Base-by-base conservation (phyloP, 2,888 invertebrate genomes). In the Parascotia fuliginaria region DNA sequence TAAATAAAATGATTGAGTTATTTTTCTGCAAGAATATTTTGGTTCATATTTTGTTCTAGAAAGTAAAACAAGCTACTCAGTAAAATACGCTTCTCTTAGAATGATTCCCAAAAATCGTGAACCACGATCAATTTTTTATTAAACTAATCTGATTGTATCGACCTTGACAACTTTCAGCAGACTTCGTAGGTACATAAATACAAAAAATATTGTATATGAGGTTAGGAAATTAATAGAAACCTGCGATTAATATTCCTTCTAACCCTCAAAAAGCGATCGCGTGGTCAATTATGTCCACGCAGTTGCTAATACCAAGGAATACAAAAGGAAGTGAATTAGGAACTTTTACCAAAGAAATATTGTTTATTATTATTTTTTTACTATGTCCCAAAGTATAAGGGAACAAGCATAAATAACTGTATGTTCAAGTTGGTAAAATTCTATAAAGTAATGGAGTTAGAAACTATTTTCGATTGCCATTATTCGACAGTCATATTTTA, bases 241-340 rank as follows among this genome's bases (percentile, higher is more conserved):
- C 41, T 49, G 60, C 58, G 58, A 58, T 58, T 47, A 66, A 60
- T 63, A 60, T 60, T 55, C 33, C 51, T 52, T 41, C 42, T 16
- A 49, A 55, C 57, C 52, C 48, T 42, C 59, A 46, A 61, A 64
- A 33, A 34, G 13, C 40, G 53, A 64, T 73, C 60, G 73, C 73
- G 71, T 73, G 73, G 56, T 60, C 72, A 59, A 69, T 69, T 70
- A 71, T 54, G 57, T 50, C 45, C 60, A 56, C 53, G 51, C 41
- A 34, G 53, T 12, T 16, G 42, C 50, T 55, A 48, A 69, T 50
- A 53, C 39, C 32, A 42, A 49, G 47, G 51, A 59, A 60, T 48
- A 65, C 49, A 59, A 65, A 45, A 55, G 53, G 45, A 65, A 69
- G 44, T 65, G 47, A 57, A 55, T 64, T 63, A 57, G 42, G 39